These are phyloP conservation scores for Ectemnius lituratus DNA, from an alignment of 2,888 invertebrate species.

Conservation along the genomic window DNA sequence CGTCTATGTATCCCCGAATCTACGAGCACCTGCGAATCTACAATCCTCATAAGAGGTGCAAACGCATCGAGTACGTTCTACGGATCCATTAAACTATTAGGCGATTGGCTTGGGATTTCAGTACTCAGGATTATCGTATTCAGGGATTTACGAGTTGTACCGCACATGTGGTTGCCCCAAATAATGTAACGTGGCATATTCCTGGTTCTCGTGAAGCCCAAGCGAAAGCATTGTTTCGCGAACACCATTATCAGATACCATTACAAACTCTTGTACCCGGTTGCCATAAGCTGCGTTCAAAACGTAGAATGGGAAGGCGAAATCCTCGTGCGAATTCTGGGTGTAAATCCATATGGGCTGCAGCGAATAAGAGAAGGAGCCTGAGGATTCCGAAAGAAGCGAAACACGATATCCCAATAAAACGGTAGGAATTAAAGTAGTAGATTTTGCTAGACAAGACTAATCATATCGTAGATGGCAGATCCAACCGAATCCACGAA, in stretches of 20 bases:
- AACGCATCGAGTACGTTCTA: no score
- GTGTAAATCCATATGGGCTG: conserved; percentile 59
- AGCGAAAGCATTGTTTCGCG: no score
- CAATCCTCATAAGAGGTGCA: not conserved
- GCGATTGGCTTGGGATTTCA: no score
- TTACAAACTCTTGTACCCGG: not conserved
- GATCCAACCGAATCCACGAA: not conserved
- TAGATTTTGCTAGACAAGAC: conserved; percentile 22
- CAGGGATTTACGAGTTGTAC: no score
- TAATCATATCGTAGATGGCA: conserved; percentile 2
- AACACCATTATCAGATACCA: no score
- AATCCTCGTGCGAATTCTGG: conserved; percentile 72
- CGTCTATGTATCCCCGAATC: conserved; percentile 38
- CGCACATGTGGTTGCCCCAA: no score
- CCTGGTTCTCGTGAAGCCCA: no score
- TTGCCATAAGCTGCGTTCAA: conserved; percentile 41
- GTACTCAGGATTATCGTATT: no score
- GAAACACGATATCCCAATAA: conserved; percentile 53
- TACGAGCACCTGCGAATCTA: conserved; percentile 43
- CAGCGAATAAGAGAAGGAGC: conserved; percentile 34
- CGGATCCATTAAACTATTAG: no score
- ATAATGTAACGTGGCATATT: no score
- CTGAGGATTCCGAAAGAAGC: conserved; percentile 41
- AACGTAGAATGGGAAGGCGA: conserved; percentile 51
- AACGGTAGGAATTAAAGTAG: conserved; percentile 43